Conservation (phyloP, 92 coral and sea anemone genomes). For the Parazoanthus atlanticus region DNA sequence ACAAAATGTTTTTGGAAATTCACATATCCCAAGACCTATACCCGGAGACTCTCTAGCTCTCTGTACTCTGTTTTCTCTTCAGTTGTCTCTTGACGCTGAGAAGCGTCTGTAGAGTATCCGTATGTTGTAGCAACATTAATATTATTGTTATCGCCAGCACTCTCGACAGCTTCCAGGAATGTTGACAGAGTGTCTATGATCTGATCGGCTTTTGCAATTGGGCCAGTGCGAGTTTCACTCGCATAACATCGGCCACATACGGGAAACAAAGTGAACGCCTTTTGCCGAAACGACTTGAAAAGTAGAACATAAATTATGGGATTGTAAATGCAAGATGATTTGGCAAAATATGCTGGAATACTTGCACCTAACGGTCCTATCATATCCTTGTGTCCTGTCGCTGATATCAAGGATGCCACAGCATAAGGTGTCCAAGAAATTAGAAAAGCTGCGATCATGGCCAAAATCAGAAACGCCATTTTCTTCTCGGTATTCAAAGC, state of each 20-base stretch:
- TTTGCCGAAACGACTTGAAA: background rate
- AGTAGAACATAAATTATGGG: background rate
- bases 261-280: background rate
- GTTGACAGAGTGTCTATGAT: background rate
- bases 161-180: too few relatives aligned
- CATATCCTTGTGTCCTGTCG: conserved; percentile 42
- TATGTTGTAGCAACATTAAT: too few relatives aligned
- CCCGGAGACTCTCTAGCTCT: too few relatives aligned
- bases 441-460: conserved; percentile 66
- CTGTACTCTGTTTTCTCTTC: too few relatives aligned
- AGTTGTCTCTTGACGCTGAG: too few relatives aligned
- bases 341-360: conserved; percentile 76
- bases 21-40: too few relatives aligned
- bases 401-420: conserved; percentile 61
- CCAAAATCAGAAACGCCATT: conserved; percentile 54
- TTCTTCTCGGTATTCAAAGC: conserved; percentile 54
- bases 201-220: background rate
- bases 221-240: background rate
- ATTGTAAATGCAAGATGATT: conserved; percentile 40
- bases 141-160: too few relatives aligned
- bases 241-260: background rate
- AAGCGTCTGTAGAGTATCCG: too few relatives aligned
- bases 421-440: conserved; percentile 92
- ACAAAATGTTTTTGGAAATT: too few relatives aligned
- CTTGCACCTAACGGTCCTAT: conserved; percentile 42